Evolutionary conservation across 2,888 invertebrate genomes (phyloP), one percentile per base, ranked within the genome.

Genomic region (Petrophora chlorosata): DNA sequence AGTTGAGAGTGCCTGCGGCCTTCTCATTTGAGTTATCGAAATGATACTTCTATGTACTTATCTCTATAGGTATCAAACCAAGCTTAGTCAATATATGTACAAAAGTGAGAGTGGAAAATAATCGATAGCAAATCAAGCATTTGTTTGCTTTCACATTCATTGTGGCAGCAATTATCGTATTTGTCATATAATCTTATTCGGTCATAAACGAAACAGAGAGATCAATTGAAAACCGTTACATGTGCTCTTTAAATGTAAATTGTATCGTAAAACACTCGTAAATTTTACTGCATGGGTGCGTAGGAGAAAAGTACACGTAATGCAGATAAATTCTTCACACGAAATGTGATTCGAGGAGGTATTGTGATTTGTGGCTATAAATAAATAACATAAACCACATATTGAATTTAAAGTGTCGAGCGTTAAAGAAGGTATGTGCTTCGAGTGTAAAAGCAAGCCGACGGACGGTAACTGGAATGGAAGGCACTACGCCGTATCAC

Each of bases 181-280:
- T 67, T 70, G 68, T 61, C 56, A 58, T 62, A 65, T 55, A 57
- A 60, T 66, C 15, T 56, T 58, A 61, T 66, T 59, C 56, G 59
- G 64, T 62, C 63, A 63, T 71, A 70, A 72, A 65, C 53, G 53
- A 72, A 71, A 71, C 62, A 42, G 32, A 65, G 70, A 72, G 67
- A 74, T 73, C 73, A 70, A 72, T 76, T 70, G 65, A 58, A 61
- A 69, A 67, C 73, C 72, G 79, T 79, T 83, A 80, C 63, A 67
- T 63, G 67, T 63, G 69, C 68, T 73, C 79, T 82, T 76, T 74
- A 75, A 76, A 82, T 82, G 78, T 79, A 82, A 82, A 80, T 81
- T 79, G 72, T 79, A 75, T 77, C 73, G 77, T 82, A 79, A 81
- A 82, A 75, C 57, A 59, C 58, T 67, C 75, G 65, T 82, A 80